A percentile compares a stretch with the other conserved stretches of the same genome.
Evolutionary conservation across 2,797 vertebrate species (phyloP).

Genomic region (Cottoperca gobio): DNA sequence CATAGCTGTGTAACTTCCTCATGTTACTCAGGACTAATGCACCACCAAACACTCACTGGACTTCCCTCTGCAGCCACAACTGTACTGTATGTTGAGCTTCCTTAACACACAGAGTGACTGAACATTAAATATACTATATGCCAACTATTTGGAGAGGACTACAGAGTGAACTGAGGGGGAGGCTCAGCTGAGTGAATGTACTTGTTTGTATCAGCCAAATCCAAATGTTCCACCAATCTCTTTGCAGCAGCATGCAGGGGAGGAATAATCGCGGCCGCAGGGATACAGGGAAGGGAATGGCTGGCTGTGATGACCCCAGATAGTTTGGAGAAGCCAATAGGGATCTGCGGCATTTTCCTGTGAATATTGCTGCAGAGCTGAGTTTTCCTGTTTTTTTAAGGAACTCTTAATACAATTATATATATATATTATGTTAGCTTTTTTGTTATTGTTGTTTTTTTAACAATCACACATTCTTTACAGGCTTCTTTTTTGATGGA

Average conservation of each 20-base stretch:
- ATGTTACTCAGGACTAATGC: conserved; percentile 39
- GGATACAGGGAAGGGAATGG: not conserved
- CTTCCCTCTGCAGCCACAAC: conserved; percentile 57
- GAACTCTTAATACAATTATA: no score
- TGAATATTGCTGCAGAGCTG: no score
- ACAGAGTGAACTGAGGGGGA: not conserved
- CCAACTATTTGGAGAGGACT: not conserved
- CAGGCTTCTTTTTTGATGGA: no score
- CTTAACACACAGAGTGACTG: not conserved
- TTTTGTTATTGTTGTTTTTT: no score
- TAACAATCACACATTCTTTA: no score
- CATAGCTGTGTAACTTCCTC: conserved; percentile 64
- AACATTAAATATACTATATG: not conserved
- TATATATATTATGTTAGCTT: no score
- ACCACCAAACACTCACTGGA: conserved; percentile 35
- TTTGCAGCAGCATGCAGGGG: conserved; percentile 3
- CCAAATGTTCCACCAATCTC: not conserved
- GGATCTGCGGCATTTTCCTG: no score
- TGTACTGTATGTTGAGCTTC: conserved; percentile 25
- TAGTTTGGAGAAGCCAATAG: not conserved
- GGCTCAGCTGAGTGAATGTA: not conserved
- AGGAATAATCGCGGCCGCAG: not conserved
- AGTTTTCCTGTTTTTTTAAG: no score
- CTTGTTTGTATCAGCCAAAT: not conserved
- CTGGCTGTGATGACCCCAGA: not conserved